phyloP scores from a whole-genome alignment of 2,888 invertebrate species.

The Rhagonycha fulva region DNA sequence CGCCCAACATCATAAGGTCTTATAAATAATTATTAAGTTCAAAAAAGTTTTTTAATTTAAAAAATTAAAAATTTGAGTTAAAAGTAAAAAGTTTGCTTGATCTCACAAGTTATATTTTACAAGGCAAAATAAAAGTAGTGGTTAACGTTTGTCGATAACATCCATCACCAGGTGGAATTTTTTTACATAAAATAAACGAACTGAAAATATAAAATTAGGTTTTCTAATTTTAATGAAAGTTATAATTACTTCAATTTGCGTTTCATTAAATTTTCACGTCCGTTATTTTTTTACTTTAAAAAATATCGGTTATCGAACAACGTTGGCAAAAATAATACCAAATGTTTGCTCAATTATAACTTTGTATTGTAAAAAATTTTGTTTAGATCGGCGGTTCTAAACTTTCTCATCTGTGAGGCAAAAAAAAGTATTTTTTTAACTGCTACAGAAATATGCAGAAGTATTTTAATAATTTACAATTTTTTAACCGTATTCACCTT shows the following conservation, averaged over 20 bases:
- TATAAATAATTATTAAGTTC: not conserved
- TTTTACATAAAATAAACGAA: not conserved
- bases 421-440: too few relatives aligned
- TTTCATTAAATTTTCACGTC: not conserved
- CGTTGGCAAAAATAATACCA: not conserved
- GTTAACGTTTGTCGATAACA: conserved; percentile 2
- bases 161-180: not conserved
- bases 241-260: not conserved
- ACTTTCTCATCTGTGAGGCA: not conserved
- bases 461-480: not conserved
- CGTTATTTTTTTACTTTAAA: not conserved
- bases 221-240: not conserved
- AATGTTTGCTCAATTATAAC: not conserved
- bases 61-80: not conserved
- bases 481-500: not conserved
- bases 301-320: not conserved
- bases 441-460: not conserved
- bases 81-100: conserved; percentile 1
- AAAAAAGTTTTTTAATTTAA: not conserved
- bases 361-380: not conserved
- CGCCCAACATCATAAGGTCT: not conserved
- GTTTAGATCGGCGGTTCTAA: not conserved
- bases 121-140: not conserved
- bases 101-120: conserved; percentile 1
- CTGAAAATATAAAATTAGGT: not conserved